Evolutionary conservation across 1,140 invertebrate species (phyloP), one percentile per base, ranked within the genome.

Genomic region (Fopius arisanus): DNA sequence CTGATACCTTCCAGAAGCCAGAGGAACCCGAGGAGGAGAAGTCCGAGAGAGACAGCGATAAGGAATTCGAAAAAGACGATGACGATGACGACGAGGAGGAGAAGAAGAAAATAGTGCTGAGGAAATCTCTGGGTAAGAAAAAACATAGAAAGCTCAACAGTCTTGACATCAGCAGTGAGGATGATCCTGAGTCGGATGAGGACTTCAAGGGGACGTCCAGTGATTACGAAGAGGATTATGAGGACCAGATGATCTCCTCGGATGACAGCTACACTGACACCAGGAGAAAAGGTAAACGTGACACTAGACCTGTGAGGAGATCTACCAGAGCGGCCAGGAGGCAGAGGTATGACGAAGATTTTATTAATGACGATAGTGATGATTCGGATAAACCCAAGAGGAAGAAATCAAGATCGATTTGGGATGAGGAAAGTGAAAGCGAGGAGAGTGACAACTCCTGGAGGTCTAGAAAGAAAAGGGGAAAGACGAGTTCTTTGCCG

Each of bases 141-240:
- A 94, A 94, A 79, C 89, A 92, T 28, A 88, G 93, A 0, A 94
- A 94, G 76, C 84, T 96, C 0, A 96, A 95, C 79, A 94, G 93
- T 73, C 86, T 97, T 10, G 95, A 96, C 78, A 91, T 94, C 3
- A 92, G 92, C 31, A 95, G 93, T 43, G 94, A 94, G 70, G 94
- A 95, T 72, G 94, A 95, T 81, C 92, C 91, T 73, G 90, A 92
- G 74, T 95, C 93, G 1, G 95, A 96, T 81, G 95, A 96, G 85
- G 95, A 96, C 83, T 96, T 96, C 77, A 95, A 95, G 79, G 93
- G 91, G n/a, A 85, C 86, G 0, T 90, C 88, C 81, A 90, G 89
- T 1, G 91, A 91, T 7, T 90, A 91, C 0, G 92, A 93, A 0
- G 91, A 91, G 70, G 90, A 91, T 28, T 89, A 90, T 26, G 90